Base-by-base conservation (phyloP, 2,797 vertebrate genomes). In the Furcifer pardalis region DNA sequence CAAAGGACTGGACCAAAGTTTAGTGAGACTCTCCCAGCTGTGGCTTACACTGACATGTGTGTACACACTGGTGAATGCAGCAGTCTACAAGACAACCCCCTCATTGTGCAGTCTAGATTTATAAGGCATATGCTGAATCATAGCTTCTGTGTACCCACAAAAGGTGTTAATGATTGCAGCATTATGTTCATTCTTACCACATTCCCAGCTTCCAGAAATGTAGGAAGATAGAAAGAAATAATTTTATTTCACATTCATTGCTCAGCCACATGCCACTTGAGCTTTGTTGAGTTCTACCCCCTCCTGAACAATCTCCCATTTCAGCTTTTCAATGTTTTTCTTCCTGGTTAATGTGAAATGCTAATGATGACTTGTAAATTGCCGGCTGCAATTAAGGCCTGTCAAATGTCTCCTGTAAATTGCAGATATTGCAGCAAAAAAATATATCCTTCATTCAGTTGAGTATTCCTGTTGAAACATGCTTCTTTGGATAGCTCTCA, bases 361-460 rank as follows among this genome's bases (percentile, higher is more conserved):
- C 27, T 81, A 69, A 80, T 75, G 19, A 42, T 68, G 59, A 66
- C 56, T 90, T 84, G 30, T 73, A 90, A 80, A 85, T 46, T 86
- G 46, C 25, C 77, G 42, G 3, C 46, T 84, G 12, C 66, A 83
- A 44, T 75, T 82, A 83, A 82, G 84, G 15, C 7, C 79, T 71
- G 79, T 84, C 73, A 87, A 86, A 76, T 30, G 17, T 73, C 79
- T 87, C 0, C 71, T 84, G 62, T 76, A 85, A 87, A 84, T n/a
- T 35, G 21, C 37, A 49, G 27, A 44, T 75, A 30, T 46, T 77
- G 21, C 74, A 72, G 25, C 19, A 62, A 7, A 83, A 74, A 56
- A 56, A 56, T n/a, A n/a, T n/a, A n/a, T n/a, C n/a, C 3, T 42
- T 87, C 82, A 63, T 77, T 56, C 27, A 52, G 21, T 30, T 13